These are phyloP conservation scores for Gouania willdenowi DNA, from an alignment of 2,797 vertebrate genomes.

Conservation along the genomic window DNA sequence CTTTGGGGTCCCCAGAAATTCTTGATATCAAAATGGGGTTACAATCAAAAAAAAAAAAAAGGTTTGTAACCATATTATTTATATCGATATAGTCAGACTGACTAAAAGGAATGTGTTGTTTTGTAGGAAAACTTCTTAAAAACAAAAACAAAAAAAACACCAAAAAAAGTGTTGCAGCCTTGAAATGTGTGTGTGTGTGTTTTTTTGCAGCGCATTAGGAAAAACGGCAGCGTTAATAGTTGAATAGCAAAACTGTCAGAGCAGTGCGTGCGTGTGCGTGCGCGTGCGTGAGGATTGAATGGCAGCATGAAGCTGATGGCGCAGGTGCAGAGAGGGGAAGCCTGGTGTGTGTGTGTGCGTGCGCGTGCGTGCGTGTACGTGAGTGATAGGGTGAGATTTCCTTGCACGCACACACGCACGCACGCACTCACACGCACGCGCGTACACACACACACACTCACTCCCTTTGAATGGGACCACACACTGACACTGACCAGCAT, in stretches of 20 bases:
- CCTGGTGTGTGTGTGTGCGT: conserved; percentile 64
- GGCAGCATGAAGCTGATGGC: conserved; percentile 89
- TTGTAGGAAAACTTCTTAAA: too few species aligned
- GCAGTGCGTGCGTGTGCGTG: conserved; percentile 24
- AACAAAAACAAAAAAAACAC: too few species aligned
- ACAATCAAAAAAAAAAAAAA: too few species aligned
- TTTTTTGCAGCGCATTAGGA: conserved; percentile 10
- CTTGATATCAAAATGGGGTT: too few species aligned
- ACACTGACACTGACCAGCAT: conserved; percentile 93
- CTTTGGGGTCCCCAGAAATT: too few species aligned
- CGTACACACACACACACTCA: conserved; percentile 16
- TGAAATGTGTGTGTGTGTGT: background rate
- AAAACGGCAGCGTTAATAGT: conserved; percentile 19
- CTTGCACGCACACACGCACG: conserved; percentile 24
- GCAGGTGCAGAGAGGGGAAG: conserved; percentile 89
- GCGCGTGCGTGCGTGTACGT: conserved; percentile 43
- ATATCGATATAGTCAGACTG: too few species aligned
- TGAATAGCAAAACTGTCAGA: conserved; percentile 52
- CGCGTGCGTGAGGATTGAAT: conserved; percentile 77
- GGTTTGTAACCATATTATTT: too few species aligned
- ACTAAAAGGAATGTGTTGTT: too few species aligned
- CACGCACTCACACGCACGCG: background rate
- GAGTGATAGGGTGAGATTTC: background rate
- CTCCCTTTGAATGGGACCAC: conserved; percentile 91
- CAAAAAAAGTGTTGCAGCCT: too few species aligned